phyloP scores from a whole-genome alignment of 2,797 vertebrate species.

The Hydrocynus forskahlii region DNA sequence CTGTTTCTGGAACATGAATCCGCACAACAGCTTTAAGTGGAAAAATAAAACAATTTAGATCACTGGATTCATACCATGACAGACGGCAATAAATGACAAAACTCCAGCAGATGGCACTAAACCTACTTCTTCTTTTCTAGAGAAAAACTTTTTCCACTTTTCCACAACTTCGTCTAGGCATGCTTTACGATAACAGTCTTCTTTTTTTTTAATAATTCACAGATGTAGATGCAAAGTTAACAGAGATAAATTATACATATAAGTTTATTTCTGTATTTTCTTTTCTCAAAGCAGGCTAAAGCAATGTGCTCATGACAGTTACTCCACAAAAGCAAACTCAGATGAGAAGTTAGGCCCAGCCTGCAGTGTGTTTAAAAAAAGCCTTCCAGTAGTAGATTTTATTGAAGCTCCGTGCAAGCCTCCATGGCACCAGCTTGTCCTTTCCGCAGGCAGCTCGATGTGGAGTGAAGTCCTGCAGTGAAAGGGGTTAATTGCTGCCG shows the following conservation, averaged over 20 bases:
- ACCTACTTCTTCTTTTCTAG: not conserved
- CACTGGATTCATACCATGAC: too few species aligned
- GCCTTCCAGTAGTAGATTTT: not conserved
- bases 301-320: too few species aligned
- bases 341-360: not conserved
- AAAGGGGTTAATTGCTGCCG: slow-evolving; percentile 83
- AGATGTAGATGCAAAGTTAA: not conserved
- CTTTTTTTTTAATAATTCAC: too few species aligned
- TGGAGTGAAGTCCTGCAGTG: slow-evolving; percentile 72
- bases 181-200: too few species aligned
- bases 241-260: not conserved
- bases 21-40: too few species aligned
- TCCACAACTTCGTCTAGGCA: too few species aligned
- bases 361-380: not conserved
- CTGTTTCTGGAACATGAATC: too few species aligned
- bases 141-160: not conserved
- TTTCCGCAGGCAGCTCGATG: slow-evolving; percentile 79
- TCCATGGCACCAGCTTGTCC: slow-evolving; percentile 35
- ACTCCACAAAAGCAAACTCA: too few species aligned
- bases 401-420: not conserved
- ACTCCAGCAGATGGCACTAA: not conserved
- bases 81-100: not conserved
- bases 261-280: too few species aligned
- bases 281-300: too few species aligned
- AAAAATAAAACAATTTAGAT: too few species aligned